Conservation (phyloP, 2,113 vertebrate genomes). For the Anser cygnoides region DNA sequence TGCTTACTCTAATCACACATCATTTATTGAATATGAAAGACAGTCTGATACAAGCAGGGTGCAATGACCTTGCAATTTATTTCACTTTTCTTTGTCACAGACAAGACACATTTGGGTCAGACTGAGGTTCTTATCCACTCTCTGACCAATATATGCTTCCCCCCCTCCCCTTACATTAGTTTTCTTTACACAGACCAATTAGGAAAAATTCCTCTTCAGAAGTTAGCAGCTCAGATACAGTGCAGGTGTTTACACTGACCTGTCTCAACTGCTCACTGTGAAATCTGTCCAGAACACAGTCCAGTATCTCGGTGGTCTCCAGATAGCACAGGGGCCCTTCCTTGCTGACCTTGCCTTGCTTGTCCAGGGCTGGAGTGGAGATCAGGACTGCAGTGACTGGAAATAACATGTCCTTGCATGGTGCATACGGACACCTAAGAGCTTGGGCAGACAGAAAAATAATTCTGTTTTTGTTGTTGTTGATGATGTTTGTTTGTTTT, state of each 20-base stretch:
- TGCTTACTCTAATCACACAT: slow-evolving; percentile 77
- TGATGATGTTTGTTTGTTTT: no score
- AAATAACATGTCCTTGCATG: background rate
- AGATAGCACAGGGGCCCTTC: background rate
- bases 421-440: background rate
- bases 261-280: background rate
- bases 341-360: background rate
- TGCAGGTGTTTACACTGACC: slow-evolving; percentile 24
- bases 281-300: background rate
- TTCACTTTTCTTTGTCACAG: slow-evolving; percentile 73
- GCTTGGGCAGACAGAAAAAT: background rate
- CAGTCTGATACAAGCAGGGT: slow-evolving; percentile 61
- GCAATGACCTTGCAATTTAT: slow-evolving; percentile 77
- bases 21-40: slow-evolving; percentile 81
- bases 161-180: background rate
- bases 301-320: background rate
- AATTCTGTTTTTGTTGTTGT: background rate
- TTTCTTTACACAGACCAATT: slow-evolving; percentile 71
- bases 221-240: slow-evolving; percentile 23
- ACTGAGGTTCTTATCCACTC: slow-evolving; percentile 57
- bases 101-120: slow-evolving; percentile 65
- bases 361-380: background rate
- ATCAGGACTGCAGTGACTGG: background rate
- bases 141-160: slow-evolving; percentile 35
- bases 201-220: slow-evolving; percentile 69